Percentiles rank a stretch among this genome's conserved stretches.
Conservation (phyloP, 1,140 invertebrate genomes). For the Drosophila eugracilis region DNA sequence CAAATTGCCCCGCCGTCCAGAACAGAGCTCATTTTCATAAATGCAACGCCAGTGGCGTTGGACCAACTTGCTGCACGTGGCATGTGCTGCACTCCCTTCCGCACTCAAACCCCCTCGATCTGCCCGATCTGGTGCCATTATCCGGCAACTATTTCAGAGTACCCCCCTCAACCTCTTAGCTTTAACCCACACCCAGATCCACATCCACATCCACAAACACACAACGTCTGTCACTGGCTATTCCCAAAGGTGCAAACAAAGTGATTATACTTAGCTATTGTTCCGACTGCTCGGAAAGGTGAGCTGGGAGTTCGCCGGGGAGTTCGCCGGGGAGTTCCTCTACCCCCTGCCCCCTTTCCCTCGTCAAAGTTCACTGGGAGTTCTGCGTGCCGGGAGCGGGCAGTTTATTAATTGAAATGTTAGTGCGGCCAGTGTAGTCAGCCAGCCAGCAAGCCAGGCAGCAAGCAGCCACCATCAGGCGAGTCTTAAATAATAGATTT, state of each 20-base stretch:
- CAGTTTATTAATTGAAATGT: conserved; percentile 83
- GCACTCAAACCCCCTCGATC: conserved; percentile 4
- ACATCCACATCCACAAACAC: conserved; percentile 8
- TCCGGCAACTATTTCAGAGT: conserved; percentile 37
- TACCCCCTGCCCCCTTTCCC: too few species aligned
- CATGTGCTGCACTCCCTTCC: conserved; percentile 17
- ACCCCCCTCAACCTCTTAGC: neutral
- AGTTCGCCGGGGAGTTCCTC: conserved; percentile 9
- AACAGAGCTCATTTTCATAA: conserved; percentile 77
- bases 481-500: conserved; percentile 80
- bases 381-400: conserved; percentile 39
- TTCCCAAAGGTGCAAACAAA: conserved; percentile 83
- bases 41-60: conserved; percentile 48
- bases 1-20: conserved; percentile 57
- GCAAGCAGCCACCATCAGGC: conserved; percentile 46
- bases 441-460: too few species aligned
- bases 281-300: conserved; percentile 61
- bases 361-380: too few species aligned
- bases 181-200: conserved; percentile 2
- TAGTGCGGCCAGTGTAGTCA: conserved; percentile 60
- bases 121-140: conserved; percentile 28
- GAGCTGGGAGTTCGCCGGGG: conserved; percentile 32
- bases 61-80: conserved; percentile 31
- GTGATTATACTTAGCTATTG: conserved; percentile 83
- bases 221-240: conserved; percentile 74